These are phyloP conservation scores for Agonopterix heracliana DNA, from an alignment of 2,888 invertebrate species.

Conservation along the genomic window DNA sequence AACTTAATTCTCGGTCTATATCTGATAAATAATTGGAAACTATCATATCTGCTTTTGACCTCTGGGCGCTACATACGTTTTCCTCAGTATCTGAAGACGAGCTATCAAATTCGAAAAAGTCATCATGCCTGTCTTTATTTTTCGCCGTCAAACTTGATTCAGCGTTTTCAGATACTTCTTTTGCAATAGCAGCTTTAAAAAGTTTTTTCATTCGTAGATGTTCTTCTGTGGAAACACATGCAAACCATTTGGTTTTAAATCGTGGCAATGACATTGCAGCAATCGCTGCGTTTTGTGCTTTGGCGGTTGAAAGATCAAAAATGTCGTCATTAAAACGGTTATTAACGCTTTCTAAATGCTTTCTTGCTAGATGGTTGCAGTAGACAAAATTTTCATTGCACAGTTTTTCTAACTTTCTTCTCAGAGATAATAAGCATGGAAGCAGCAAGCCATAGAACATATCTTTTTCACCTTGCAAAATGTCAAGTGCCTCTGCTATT, in stretches of 20 bases:
- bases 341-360: neutral
- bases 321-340: neutral
- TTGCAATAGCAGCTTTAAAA: neutral
- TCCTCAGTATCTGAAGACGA: neutral
- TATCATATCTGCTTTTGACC: constrained; percentile 11
- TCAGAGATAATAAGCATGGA: constrained; percentile 12
- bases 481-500: neutral
- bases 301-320: too few species aligned
- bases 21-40: constrained; percentile 15
- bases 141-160: neutral
- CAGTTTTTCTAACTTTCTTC: constrained; percentile 7
- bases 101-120: neutral
- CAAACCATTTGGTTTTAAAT: neutral
- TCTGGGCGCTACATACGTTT: neutral
- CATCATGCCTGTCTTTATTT: neutral
- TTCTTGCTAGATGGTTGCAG: neutral
- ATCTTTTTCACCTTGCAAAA: neutral
- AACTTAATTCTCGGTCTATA: constrained; percentile 13
- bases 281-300: neutral
- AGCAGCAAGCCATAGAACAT: constrained; percentile 9
- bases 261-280: neutral
- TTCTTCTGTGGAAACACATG: neutral
- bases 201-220: neutral
- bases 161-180: neutral
- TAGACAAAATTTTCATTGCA: neutral